Base-by-base conservation (phyloP, 2,797 vertebrate species). In the Fratercula arctica region DNA sequence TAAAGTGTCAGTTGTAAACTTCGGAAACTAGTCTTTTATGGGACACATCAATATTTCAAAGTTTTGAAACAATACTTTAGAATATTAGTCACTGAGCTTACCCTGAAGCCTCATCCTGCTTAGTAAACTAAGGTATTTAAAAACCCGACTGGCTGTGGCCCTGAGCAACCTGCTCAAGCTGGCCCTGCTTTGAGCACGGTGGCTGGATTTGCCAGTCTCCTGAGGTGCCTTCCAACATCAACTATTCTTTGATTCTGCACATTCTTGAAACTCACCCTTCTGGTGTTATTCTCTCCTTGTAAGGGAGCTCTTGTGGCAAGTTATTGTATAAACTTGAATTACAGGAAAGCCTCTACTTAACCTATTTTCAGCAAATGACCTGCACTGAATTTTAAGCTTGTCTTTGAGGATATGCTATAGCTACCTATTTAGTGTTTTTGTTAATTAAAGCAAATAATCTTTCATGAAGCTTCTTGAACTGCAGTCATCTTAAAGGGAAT, bases 381-480 rank as follows among this genome's bases (percentile, higher is more conserved):
- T 82, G 35, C 90, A 83, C n/a, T 72, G 72, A 87, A 76, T 91
- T 76, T 84, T 76, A 87, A 61, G 33, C 23, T 70, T 89, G 19
- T 77, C 31, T 89, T 93, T 50, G 68, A 92, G 37, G 48, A 74
- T 54, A 28, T 45, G 48, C 16, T 89, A 17, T 64, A 43, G 64
- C 35, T 72, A 51, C 21, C 7, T 54, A 10, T 25, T 43, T 39
- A 28, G n/a, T 70, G 48, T 2, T 76, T 85, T 80, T 77, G 3
- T 78, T 95, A 92, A 96, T 89, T 91, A 83, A 89, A 94, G 50
- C 25, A 89, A 89, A 86, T 69, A 69, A 60, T 90, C 59, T 89
- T 90, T 69, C 60, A 31, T 74, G 33, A 85, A 87, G 57, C 35
- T 83, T 94, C 57, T 80, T 80, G 60, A 95, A 77, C 28, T 59